phyloP scores from a whole-genome alignment of 2,888 invertebrate genomes.

The Cinara cedri region DNA sequence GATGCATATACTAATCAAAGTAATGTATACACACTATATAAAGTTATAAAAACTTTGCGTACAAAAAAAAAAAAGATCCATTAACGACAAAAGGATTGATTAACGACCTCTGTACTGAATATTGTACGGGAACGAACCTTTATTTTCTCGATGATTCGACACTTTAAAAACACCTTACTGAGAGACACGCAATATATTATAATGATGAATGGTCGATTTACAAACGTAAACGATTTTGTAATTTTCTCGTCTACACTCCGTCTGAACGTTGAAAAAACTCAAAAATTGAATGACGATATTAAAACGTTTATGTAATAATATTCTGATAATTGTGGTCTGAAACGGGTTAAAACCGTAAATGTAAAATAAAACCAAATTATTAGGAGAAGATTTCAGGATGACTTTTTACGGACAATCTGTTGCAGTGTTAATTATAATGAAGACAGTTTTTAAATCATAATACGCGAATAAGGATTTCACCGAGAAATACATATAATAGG shows the following conservation, averaged over 20 bases:
- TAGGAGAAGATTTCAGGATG: no score
- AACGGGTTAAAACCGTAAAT: background rate
- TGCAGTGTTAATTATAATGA: no score
- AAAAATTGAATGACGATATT: background rate
- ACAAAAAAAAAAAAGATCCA: background rate
- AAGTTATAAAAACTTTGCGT: background rate
- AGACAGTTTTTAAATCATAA: no score
- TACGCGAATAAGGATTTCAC: no score
- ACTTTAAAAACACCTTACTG: constrained; percentile 5
- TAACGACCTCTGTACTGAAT: background rate
- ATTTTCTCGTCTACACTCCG: background rate
- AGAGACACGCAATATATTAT: background rate
- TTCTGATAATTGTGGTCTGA: background rate
- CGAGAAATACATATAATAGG: no score
- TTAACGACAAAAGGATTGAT: constrained; percentile 1
- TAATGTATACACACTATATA: background rate
- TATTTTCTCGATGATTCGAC: constrained; percentile 9
- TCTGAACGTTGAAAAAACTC: background rate
- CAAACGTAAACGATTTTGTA: background rate
- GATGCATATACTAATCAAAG: background rate
- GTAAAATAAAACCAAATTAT: no score
- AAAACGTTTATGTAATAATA: background rate
- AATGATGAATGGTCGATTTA: constrained; percentile 4
- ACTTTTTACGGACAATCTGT: no score
- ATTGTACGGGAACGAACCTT: constrained; percentile 7